These are phyloP conservation scores for Drosophila pegasa DNA, from an alignment of 2,888 invertebrate species.

Conservation along the genomic window DNA sequence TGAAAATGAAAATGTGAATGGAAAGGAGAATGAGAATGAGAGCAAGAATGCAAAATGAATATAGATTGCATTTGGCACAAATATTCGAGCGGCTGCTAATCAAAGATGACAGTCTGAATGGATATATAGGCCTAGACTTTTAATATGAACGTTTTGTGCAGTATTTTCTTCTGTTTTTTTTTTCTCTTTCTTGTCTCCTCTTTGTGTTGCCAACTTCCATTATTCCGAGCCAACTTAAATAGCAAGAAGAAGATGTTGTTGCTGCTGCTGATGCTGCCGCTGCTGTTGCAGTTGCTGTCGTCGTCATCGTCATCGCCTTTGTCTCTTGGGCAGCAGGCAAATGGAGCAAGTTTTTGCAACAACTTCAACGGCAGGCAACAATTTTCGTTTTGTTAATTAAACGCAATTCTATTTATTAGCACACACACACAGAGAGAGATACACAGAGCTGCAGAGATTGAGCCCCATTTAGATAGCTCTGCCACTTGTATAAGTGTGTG, in stretches of 20 bases:
- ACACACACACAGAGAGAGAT: constrained; percentile 11
- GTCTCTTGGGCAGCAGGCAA: constrained; percentile 31
- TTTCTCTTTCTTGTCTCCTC: constrained; percentile 3
- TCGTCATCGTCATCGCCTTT: constrained; percentile 5
- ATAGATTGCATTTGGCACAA: constrained; percentile 46
- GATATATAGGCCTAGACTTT: constrained; percentile 27
- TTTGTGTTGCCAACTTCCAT: constrained; percentile 49
- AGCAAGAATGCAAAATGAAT: constrained; percentile 29
- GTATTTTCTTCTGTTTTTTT: constrained; percentile 5
- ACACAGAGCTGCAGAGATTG: constrained; percentile 11
- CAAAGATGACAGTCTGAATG: constrained; percentile 14
- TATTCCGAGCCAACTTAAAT: constrained; percentile 58
- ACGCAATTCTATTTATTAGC: constrained; percentile 75
- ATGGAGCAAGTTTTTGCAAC: constrained; percentile 63
- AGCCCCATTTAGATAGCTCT: constrained; percentile 47
- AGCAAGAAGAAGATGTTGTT: constrained; percentile 18
- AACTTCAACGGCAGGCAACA: constrained; percentile 60
- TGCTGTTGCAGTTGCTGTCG: constrained; percentile 2
- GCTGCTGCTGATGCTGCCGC: constrained; percentile 32
- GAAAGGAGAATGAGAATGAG: constrained; percentile 13
- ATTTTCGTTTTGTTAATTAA: constrained; percentile 75
- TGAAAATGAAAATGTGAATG: constrained; percentile 15
- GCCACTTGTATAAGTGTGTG: constrained; percentile 8
- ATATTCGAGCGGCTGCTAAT: constrained; percentile 12
- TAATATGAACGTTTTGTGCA: constrained; percentile 27